These are phyloP conservation scores for Crotalus horridus DNA, from an alignment of 2,113 vertebrate genomes.

Conservation along the genomic window DNA sequence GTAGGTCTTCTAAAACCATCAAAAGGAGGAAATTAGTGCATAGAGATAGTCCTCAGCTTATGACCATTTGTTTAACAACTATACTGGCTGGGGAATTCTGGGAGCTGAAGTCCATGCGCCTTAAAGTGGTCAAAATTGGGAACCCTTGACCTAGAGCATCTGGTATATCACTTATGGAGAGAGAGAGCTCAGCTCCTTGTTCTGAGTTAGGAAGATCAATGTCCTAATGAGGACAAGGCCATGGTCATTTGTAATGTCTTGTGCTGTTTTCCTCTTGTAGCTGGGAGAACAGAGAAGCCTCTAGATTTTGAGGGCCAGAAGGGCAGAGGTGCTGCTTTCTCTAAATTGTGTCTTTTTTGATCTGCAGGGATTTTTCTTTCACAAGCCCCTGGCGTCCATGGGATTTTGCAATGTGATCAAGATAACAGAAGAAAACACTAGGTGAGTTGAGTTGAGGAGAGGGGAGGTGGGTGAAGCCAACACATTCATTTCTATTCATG, in stretches of 20 bases:
- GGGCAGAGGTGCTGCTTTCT: background rate
- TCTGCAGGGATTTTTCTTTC: constrained; percentile 58
- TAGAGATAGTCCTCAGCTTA: background rate
- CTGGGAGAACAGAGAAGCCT: background rate
- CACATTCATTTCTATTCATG: background rate
- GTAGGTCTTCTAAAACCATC: background rate
- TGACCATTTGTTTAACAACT: too few relatives aligned
- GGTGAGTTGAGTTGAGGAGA: constrained; percentile 59
- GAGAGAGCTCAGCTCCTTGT: background rate
- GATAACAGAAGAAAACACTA: constrained; percentile 68
- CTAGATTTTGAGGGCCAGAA: background rate
- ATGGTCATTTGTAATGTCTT: too few relatives aligned
- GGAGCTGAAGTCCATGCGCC: too few relatives aligned
- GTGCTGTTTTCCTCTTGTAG: background rate
- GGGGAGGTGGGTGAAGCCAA: background rate
- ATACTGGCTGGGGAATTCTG: too few relatives aligned
- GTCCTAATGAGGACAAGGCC: background rate
- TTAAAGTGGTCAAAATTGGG: background rate
- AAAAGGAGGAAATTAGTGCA: background rate
- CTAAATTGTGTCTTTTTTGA: fast-evolving
- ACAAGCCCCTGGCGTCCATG: constrained; percentile 42
- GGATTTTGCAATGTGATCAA: constrained; percentile 56
- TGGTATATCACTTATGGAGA: background rate
- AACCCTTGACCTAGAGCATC: background rate
- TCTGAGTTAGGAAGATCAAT: background rate